phyloP scores from a whole-genome alignment of 2,113 vertebrate species.

The Clarias batrachus region DNA sequence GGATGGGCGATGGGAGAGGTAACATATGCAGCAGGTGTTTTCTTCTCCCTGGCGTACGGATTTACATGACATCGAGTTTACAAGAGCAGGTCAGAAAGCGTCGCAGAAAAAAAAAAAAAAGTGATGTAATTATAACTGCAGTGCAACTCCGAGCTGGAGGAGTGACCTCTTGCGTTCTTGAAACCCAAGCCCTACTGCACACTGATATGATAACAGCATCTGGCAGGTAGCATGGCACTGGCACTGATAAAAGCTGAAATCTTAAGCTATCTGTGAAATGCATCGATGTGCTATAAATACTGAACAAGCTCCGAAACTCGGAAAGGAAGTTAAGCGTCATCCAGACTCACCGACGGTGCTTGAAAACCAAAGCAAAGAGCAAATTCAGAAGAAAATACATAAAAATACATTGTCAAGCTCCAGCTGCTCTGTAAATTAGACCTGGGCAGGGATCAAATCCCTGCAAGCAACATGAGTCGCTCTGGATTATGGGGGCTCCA shows the following conservation, averaged over 20 bases:
- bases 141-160: slow-evolving; percentile 11
- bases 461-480: background rate
- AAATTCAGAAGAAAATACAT: background rate
- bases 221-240: slow-evolving; percentile 17
- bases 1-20: background rate
- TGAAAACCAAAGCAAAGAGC: background rate
- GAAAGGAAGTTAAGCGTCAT: background rate
- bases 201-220: slow-evolving; percentile 33
- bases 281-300: slow-evolving; percentile 30
- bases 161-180: slow-evolving; percentile 25
- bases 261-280: slow-evolving; percentile 20
- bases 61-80: slow-evolving; percentile 25
- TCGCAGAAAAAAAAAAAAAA: background rate
- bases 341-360: background rate
- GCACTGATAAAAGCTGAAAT: slow-evolving; percentile 24
- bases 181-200: slow-evolving; percentile 26
- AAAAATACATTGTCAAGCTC: background rate
- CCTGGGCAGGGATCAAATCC: slow-evolving; percentile 1
- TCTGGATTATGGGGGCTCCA: background rate
- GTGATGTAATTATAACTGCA: slow-evolving; percentile 17
- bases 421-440: slow-evolving; percentile 29
- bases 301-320: background rate
- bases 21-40: slow-evolving; percentile 24
- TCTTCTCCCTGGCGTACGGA: slow-evolving; percentile 2
- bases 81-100: slow-evolving; percentile 14